Evolutionary conservation across 1,140 invertebrate species (phyloP).

Genomic region (Cyclina sinensis): DNA sequence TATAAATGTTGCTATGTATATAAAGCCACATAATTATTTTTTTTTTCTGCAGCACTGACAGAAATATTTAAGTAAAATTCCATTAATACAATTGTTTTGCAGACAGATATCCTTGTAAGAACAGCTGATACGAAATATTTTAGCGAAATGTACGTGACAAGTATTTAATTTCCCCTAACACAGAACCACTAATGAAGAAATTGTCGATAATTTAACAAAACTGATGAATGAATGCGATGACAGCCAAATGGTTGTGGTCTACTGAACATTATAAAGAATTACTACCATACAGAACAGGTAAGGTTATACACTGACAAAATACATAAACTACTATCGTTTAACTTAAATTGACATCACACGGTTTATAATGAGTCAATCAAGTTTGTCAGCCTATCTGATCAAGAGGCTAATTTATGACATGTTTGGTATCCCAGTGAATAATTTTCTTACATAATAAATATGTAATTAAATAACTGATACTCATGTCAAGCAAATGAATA

Average conservation of each 20-base stretch:
- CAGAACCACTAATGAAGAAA: neutral
- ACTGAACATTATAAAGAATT: neutral
- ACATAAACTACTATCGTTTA: neutral
- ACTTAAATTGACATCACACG: neutral
- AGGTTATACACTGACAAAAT: neutral
- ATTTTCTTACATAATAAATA: neutral
- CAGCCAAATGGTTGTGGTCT: neutral
- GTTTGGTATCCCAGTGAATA: neutral
- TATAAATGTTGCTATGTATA: no score
- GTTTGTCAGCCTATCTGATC: slow-evolving; percentile 4
- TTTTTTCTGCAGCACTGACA: no score
- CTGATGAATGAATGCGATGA: slow-evolving; percentile 23
- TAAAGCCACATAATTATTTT: no score
- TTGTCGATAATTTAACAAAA: neutral
- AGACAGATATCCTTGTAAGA: neutral
- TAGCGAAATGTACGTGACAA: slow-evolving; percentile 6
- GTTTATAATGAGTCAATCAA: neutral
- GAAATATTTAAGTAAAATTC: neutral
- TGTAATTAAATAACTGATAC: neutral
- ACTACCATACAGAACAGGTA: neutral
- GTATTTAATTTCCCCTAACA: slow-evolving; percentile 8
- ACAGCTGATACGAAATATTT: neutral
- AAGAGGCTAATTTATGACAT: neutral
- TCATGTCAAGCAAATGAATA: neutral
- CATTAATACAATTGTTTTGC: neutral